phyloP scores from a whole-genome alignment of 2,797 vertebrate genomes.

The Halcyon leucocephala region DNA sequence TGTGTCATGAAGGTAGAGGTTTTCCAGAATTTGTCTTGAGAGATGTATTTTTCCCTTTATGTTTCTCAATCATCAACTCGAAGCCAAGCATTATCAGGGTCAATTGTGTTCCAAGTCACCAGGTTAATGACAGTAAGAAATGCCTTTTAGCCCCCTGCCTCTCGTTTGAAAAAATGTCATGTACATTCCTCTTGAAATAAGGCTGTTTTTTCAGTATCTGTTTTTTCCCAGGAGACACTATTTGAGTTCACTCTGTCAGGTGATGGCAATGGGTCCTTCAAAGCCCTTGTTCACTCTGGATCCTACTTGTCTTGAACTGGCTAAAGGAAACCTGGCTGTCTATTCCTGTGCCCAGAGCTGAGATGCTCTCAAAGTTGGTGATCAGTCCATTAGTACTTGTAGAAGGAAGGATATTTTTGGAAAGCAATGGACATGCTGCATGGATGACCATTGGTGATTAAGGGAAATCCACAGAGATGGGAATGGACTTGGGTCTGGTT shows the following conservation, averaged over 20 bases:
- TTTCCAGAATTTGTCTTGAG: not conserved
- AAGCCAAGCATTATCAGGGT: not conserved
- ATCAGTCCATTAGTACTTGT: accelerated
- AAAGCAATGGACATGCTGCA: not conserved
- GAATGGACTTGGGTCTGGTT: not conserved
- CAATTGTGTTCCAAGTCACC: not conserved
- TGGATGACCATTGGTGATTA: accelerated
- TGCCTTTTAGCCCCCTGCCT: not conserved
- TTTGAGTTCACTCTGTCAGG: not conserved
- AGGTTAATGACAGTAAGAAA: not conserved
- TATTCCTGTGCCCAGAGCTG: not conserved
- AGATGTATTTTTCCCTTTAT: not conserved
- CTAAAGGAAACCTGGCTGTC: not conserved
- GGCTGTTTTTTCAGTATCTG: not conserved
- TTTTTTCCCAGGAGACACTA: not conserved
- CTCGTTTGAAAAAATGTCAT: not conserved
- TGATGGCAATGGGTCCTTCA: not conserved
- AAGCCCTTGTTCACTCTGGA: not conserved
- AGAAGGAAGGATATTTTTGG: not conserved
- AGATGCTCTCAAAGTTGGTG: not conserved
- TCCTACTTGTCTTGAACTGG: not conserved
- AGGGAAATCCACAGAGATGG: accelerated
- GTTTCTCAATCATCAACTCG: not conserved
- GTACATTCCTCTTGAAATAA: not conserved
- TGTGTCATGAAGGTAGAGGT: not conserved